Evolutionary conservation across 1,140 invertebrate species (phyloP).

Genomic region (Hirudo medicinalis): DNA sequence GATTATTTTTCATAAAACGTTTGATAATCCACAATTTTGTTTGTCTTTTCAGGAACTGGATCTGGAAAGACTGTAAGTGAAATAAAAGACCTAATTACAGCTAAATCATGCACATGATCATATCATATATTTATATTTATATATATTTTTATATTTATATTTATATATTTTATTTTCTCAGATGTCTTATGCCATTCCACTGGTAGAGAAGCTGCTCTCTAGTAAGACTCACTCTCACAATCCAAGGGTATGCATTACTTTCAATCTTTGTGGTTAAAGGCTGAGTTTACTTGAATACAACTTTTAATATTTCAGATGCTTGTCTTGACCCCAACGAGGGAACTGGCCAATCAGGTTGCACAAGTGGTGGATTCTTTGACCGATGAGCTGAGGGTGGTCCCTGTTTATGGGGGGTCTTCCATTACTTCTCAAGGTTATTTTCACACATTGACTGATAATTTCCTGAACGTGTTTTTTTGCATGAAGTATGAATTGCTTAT

Average conservation of each 20-base stretch:
- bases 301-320: conserved; percentile 28
- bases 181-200: conserved; percentile 36
- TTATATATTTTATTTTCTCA: conserved; percentile 24
- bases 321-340: conserved; percentile 37
- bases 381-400: conserved; percentile 25
- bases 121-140: not conserved
- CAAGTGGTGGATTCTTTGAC: conserved; percentile 31
- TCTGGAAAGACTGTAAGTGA: conserved; percentile 37
- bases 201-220: conserved; percentile 30
- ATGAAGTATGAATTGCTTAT: not conserved
- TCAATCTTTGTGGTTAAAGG: too few species aligned
- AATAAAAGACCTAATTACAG: not conserved
- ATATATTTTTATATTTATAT: conserved; percentile 16
- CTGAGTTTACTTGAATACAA: too few species aligned
- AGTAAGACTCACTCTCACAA: not conserved
- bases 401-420: conserved; percentile 36
- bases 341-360: conserved; percentile 36
- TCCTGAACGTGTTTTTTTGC: too few species aligned
- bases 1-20: too few species aligned
- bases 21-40: not conserved
- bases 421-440: conserved; percentile 32
- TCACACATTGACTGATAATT: not conserved
- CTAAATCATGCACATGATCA: not conserved
- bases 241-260: too few species aligned
- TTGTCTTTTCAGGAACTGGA: conserved; percentile 32